A percentile compares a stretch with the other conserved stretches of the same genome.
phyloP scores from a whole-genome alignment of 2,113 vertebrate genomes.

The Engystomops pustulosus region DNA sequence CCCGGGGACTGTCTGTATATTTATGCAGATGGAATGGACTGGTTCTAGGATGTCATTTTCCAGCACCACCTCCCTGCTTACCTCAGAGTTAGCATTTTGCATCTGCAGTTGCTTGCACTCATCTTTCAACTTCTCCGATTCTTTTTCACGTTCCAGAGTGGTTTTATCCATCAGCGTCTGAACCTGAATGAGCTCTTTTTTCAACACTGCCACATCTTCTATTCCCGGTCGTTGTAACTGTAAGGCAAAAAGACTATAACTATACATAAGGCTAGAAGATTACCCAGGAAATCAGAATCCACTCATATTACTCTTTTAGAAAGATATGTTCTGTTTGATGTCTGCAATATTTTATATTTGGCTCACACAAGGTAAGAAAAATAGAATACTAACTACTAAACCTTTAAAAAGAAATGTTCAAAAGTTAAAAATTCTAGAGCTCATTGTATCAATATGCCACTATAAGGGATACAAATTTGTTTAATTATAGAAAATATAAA shows the following conservation, averaged over 20 bases:
- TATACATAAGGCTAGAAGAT: conserved; percentile 59
- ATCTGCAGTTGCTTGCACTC: conserved; percentile 87
- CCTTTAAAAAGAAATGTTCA: too few species aligned
- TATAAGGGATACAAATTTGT: too few species aligned
- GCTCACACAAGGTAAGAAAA: too few species aligned
- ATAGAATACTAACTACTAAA: too few species aligned
- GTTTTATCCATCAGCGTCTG: conserved; percentile 95
- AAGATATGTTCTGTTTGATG: too few species aligned
- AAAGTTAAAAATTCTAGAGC: too few species aligned
- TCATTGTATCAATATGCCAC: too few species aligned
- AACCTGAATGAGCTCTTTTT: conserved; percentile 95
- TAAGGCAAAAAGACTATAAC: conserved; percentile 60
- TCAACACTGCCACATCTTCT: conserved; percentile 94
- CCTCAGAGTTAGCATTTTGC: conserved; percentile 86
- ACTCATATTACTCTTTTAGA: neutral
- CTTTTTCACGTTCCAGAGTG: conserved; percentile 89
- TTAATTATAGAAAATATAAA: too few species aligned
- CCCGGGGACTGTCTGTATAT: neutral
- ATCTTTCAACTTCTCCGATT: conserved; percentile 87
- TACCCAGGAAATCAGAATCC: conserved; percentile 3
- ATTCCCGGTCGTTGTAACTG: conserved; percentile 95
- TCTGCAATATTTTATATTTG: too few species aligned
- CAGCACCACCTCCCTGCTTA: conserved; percentile 63
- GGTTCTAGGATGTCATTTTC: neutral
- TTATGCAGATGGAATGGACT: neutral